Evolutionary conservation across 1,140 invertebrate species (phyloP).

Genomic region (Zaprionus gabonicus): DNA sequence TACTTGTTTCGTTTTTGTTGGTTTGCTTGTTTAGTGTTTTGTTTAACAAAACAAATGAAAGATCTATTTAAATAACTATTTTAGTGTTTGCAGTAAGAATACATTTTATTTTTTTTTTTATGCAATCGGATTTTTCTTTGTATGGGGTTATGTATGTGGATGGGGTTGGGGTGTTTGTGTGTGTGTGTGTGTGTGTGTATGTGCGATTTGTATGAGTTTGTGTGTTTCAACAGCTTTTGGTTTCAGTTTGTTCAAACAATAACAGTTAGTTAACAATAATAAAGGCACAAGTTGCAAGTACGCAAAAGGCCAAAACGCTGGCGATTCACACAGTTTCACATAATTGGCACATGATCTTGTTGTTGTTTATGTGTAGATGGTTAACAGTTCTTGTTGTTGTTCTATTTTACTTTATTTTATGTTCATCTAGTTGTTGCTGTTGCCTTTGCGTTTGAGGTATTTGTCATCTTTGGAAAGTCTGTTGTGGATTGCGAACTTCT

Average conservation of each 20-base stretch:
- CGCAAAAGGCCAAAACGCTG: slow-evolving; percentile 76
- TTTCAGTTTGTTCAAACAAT: slow-evolving; percentile 80
- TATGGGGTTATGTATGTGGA: slow-evolving; percentile 10
- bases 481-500: slow-evolving; percentile 57
- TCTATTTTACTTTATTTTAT: slow-evolving; percentile 34
- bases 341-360: slow-evolving; percentile 74
- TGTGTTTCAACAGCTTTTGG: slow-evolving; percentile 79
- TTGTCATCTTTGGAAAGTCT: slow-evolving; percentile 82
- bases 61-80: slow-evolving; percentile 82
- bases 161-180: slow-evolving; percentile 6
- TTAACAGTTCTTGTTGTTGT: slow-evolving; percentile 30
- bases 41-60: slow-evolving; percentile 79
- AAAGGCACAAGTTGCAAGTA: slow-evolving; percentile 81
- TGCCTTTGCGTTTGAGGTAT: slow-evolving; percentile 81
- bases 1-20: slow-evolving; percentile 64
- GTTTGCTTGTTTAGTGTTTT: slow-evolving; percentile 73
- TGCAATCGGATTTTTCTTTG: slow-evolving; percentile 7
- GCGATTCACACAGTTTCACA: slow-evolving; percentile 74
- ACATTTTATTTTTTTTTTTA: not conserved
- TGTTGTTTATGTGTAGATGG: slow-evolving; percentile 35
- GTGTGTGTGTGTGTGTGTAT: slow-evolving; percentile 1
- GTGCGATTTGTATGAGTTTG: slow-evolving; percentile 26
- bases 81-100: slow-evolving; percentile 29
- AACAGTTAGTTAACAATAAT: slow-evolving; percentile 82
- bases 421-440: slow-evolving; percentile 40